Percentiles rank a stretch among this genome's conserved stretches.
Conservation (phyloP, 2,888 invertebrate species). For the Caenorhabditis afra region DNA sequence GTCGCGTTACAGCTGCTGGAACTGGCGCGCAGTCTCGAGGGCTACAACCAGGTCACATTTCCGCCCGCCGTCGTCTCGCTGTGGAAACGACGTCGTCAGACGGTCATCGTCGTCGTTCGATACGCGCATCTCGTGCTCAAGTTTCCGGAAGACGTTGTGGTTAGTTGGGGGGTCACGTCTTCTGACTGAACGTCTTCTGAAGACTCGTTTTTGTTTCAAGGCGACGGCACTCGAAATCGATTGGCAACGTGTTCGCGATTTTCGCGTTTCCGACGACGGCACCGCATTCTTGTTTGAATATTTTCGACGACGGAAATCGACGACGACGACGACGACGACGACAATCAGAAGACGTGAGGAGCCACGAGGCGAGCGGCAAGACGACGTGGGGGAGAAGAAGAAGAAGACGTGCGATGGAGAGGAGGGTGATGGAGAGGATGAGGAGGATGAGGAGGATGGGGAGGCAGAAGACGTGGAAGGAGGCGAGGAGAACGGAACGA, state of each 20-base stretch:
- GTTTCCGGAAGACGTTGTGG: conserved; percentile 48
- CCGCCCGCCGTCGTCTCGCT: conserved; percentile 87
- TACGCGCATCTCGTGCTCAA: conserved; percentile 38
- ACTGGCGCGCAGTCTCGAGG: conserved; percentile 89
- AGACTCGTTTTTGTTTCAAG: conserved; percentile 6
- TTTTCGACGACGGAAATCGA: no score
- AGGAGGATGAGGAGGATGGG: conserved; percentile 78
- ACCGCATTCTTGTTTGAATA: conserved; percentile 93
- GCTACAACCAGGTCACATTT: conserved; percentile 94
- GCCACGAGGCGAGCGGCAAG: no score
- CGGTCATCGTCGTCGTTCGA: conserved; percentile 42
- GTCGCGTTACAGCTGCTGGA: conserved; percentile 88
- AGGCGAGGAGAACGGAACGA: conserved; percentile 20
- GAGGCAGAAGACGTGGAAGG: background rate
- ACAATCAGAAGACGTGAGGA: no score
- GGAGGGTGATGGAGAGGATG: no score
- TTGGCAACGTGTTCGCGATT: conserved; percentile 47
- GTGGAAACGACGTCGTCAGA: conserved; percentile 32
- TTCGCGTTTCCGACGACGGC: conserved; percentile 89
- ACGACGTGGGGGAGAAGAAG: no score
- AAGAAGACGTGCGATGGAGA: no score
- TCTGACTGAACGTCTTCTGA: no score
- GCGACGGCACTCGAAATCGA: conserved; percentile 48
- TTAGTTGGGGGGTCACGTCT: no score
- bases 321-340: no score